Base-by-base conservation (phyloP, 2,113 vertebrate species). In the Leiothrix lutea region DNA sequence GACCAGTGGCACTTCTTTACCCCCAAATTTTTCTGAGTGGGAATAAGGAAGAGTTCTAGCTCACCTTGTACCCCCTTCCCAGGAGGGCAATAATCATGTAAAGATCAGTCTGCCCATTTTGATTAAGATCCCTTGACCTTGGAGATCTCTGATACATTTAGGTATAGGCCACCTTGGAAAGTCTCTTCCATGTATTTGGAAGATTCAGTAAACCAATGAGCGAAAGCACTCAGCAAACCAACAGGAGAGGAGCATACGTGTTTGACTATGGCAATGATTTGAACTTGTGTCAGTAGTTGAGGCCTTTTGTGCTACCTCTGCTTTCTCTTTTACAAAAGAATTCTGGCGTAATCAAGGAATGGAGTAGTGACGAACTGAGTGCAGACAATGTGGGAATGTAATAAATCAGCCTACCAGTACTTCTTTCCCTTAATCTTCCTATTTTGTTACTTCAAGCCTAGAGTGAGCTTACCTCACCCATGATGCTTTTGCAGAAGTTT, bases 1-100 rank as follows among this genome's bases (percentile, higher is more conserved):
- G 90, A 86, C 95, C 78, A 93, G 72, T 73, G 87, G 69, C 54
- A 80, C 8, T 88, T 92, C 86, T 69, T 82, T 82, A n/a, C 61
- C 65, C 92, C 61, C 70, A 96, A 33, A 75, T 74, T 95, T 48
- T 86, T 94, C 74, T 86, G 22, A 15, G 65, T 90, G 69, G 42
- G 11, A 24, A 31, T 81, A 33, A 65, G 21, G 19, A 12, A 51
- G 5, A 31, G 33, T 72, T 84, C 16, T 48, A 67, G 48, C 16
- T 65, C 67, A 18, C 29, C 11, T 28, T 42, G 23, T 73, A 79
- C 7, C 5, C 20, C 16, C 11, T 67, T 72, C 60, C 14, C 40
- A 62, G 48, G 80, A 65, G 54, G 22, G 24, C 26, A 69, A 12
- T 66, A 69, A 14, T 88, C 12, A 25, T 3, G 14, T 1, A 50